Percentiles rank a stretch among this genome's conserved stretches.
Evolutionary conservation across 2,797 vertebrate genomes (phyloP).

Genomic region (Urophycis tenuis): DNA sequence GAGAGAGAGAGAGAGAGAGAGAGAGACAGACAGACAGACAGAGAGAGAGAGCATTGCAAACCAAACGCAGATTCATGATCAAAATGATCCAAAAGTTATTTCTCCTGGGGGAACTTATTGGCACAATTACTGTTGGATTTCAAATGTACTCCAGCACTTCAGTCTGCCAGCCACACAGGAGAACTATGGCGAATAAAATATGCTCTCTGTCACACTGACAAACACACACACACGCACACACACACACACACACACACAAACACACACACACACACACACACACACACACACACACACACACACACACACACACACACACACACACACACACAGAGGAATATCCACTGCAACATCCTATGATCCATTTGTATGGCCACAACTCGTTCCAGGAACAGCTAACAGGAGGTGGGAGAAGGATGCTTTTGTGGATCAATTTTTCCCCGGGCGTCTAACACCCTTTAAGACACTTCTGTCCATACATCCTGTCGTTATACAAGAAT

Average conservation of each 20-base stretch:
- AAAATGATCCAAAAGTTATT: not conserved
- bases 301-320: not conserved
- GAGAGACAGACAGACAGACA: not conserved
- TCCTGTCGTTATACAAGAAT: not conserved
- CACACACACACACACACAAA: not conserved
- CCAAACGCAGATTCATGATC: not conserved
- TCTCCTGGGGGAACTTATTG: not conserved
- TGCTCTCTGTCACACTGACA: not conserved
- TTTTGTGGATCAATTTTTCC: not conserved
- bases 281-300: not conserved
- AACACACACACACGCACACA: not conserved
- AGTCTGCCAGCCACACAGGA: not conserved
- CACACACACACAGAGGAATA: not conserved
- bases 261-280: not conserved
- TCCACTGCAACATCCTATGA: not conserved
- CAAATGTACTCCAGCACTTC: not conserved
- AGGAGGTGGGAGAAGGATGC: not conserved
- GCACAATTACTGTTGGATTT: not conserved
- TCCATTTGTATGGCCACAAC: not conserved
- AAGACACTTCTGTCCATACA: not conserved
- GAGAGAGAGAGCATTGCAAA: not conserved
- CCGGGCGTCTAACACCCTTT: not conserved
- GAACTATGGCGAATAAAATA: not conserved
- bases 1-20: too few species aligned
- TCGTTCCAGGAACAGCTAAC: not conserved